These are phyloP conservation scores for Python bivittatus DNA, from an alignment of 2,113 vertebrate genomes.

Conservation along the genomic window DNA sequence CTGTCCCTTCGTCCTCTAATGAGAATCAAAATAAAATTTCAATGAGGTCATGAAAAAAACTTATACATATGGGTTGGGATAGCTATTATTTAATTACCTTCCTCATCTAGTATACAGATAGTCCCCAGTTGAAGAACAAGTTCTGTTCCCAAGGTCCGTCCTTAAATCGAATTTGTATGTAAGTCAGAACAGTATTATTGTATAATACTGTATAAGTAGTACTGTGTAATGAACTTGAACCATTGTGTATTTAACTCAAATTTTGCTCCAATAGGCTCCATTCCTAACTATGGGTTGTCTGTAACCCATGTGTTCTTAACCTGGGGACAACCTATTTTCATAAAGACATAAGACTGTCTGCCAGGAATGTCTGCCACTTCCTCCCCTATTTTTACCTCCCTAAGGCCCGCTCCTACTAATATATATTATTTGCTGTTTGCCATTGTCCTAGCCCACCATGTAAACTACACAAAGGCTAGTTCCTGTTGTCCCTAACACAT, in stretches of 20 bases:
- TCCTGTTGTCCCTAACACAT: background rate
- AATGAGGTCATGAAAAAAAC: background rate
- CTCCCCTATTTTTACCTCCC: background rate
- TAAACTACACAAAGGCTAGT: background rate
- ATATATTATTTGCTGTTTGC: background rate
- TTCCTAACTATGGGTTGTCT: too few species aligned
- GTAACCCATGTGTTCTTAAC: too few species aligned
- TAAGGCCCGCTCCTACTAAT: background rate
- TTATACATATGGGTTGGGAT: background rate
- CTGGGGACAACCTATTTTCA: too few species aligned
- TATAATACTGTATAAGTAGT: too few species aligned
- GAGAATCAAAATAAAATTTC: background rate
- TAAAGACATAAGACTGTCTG: background rate
- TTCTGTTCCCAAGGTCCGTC: too few species aligned
- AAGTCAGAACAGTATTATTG: too few species aligned
- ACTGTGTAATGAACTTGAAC: too few species aligned
- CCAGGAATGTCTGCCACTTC: background rate
- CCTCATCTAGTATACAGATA: background rate
- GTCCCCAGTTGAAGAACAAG: too few species aligned
- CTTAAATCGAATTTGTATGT: too few species aligned
- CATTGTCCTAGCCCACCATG: background rate
- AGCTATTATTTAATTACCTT: background rate
- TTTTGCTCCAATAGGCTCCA: too few species aligned
- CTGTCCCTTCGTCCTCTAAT: background rate
- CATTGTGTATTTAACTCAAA: too few species aligned